Percentiles rank a stretch among this genome's conserved stretches.
These are phyloP conservation scores for Spicauda simplicius DNA, from an alignment of 2,888 invertebrate species.

Conservation along the genomic window DNA sequence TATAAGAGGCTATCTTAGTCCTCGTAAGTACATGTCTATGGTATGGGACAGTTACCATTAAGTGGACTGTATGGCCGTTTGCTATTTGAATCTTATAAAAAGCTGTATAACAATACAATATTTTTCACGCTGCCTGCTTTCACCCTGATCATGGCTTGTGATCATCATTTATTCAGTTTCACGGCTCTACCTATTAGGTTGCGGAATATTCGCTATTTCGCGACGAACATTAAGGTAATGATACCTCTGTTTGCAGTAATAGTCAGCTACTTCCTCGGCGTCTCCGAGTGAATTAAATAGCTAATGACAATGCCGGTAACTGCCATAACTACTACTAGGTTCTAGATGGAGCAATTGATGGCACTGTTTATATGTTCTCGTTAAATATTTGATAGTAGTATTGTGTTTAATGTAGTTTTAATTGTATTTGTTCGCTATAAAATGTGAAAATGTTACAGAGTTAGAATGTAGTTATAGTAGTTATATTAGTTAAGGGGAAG, in stretches of 20 bases:
- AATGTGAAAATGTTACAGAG: too few relatives aligned
- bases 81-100: too few relatives aligned
- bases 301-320: constrained; percentile 40
- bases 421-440: neutral
- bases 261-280: constrained; percentile 27
- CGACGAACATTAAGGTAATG: constrained; percentile 56
- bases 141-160: constrained; percentile 11
- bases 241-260: constrained; percentile 47
- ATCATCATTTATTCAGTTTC: constrained; percentile 61
- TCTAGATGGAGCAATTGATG: constrained; percentile 9
- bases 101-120: neutral
- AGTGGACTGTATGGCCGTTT: too few relatives aligned
- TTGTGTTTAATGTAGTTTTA: neutral
- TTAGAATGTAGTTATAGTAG: too few relatives aligned
- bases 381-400: constrained; percentile 3
- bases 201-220: constrained; percentile 53
- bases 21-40: too few relatives aligned
- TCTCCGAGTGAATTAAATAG: constrained; percentile 42
- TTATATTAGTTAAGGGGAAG: too few relatives aligned
- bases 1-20: too few relatives aligned
- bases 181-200: constrained; percentile 56
- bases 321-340: constrained; percentile 34
- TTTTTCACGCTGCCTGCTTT: constrained; percentile 17
- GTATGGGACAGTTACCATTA: too few relatives aligned
- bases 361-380: constrained; percentile 1